Conservation (phyloP, 2,113 vertebrate genomes). For the Clarias macrocephalus region DNA sequence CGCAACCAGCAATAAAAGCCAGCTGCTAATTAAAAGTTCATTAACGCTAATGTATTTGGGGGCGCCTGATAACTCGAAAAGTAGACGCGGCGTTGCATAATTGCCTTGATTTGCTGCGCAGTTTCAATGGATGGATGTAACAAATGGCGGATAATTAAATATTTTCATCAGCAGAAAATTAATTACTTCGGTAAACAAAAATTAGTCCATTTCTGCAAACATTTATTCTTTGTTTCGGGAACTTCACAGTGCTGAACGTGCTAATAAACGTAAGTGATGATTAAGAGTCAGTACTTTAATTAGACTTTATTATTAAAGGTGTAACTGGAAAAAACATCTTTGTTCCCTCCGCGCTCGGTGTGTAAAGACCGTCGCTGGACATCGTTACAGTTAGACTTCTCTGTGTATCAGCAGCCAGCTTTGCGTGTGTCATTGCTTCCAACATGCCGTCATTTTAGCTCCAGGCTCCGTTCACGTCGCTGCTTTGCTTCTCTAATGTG, state of each 20-base stretch:
- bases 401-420: not conserved
- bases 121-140: slow-evolving; percentile 66
- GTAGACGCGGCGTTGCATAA: slow-evolving; percentile 61
- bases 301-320: slow-evolving; percentile 7
- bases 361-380: not conserved
- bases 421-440: not conserved
- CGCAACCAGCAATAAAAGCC: slow-evolving; percentile 49
- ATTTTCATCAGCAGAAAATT: slow-evolving; percentile 64
- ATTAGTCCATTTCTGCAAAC: slow-evolving; percentile 29
- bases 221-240: slow-evolving; percentile 37
- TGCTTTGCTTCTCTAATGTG: not conserved
- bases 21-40: slow-evolving; percentile 69
- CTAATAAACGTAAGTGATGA: not conserved
- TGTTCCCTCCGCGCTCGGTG: not conserved
- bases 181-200: slow-evolving; percentile 54
- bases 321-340: not conserved
- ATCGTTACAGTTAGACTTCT: not conserved
- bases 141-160: slow-evolving; percentile 62
- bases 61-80: slow-evolving; percentile 55
- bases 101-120: slow-evolving; percentile 63
- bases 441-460: not conserved
- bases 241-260: not conserved
- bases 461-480: not conserved
- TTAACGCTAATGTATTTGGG: slow-evolving; percentile 65
- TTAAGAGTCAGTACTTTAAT: slow-evolving; percentile 14